Conservation (phyloP, 2,888 invertebrate species). For the Heliconius ismenius region DNA sequence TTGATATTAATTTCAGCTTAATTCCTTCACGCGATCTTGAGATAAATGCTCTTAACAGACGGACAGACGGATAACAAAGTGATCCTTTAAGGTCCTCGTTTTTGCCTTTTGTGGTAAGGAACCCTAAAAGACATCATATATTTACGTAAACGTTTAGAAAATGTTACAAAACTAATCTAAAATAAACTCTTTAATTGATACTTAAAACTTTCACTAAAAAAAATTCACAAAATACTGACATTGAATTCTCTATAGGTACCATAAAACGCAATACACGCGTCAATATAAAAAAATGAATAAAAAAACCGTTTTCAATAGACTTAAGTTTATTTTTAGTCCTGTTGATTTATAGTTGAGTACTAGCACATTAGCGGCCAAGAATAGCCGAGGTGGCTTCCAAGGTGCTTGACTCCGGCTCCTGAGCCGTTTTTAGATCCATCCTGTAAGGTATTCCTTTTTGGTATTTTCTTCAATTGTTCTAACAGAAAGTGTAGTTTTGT, state of each 20-base stretch:
- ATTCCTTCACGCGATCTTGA: too few species aligned
- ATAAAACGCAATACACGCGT: background rate
- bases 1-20: too few species aligned
- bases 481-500: too few species aligned
- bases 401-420: slow-evolving; percentile 12
- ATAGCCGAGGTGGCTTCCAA: slow-evolving; percentile 8
- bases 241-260: background rate
- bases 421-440: background rate
- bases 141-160: too few species aligned
- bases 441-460: background rate
- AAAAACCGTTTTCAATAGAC: slow-evolving; percentile 34
- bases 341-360: slow-evolving; percentile 33
- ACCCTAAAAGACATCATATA: too few species aligned
- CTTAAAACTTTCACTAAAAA: background rate
- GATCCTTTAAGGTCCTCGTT: too few species aligned
- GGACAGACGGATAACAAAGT: too few species aligned
- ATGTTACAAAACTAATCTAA: too few species aligned
- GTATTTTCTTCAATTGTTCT: too few species aligned
- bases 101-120: too few species aligned
- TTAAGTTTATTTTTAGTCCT: slow-evolving; percentile 35
- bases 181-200: background rate
- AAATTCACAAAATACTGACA: background rate
- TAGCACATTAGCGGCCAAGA: slow-evolving; percentile 16
- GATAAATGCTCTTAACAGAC: too few species aligned
- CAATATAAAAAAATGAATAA: background rate